Evolutionary conservation across 2,113 vertebrate species (phyloP).

Genomic region (Redunca redunca): DNA sequence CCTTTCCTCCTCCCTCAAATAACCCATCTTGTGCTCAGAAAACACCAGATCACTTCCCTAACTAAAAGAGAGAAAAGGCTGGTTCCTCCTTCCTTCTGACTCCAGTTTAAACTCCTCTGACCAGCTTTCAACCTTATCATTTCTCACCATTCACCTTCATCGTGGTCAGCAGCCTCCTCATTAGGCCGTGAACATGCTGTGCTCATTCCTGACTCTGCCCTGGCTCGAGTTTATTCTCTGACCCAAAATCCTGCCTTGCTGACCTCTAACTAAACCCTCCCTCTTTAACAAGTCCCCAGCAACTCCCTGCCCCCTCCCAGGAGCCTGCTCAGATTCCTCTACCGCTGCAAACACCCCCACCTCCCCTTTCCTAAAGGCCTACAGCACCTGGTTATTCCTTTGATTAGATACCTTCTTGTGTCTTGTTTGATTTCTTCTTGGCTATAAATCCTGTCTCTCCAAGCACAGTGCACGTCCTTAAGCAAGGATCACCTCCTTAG

Average conservation of each 20-base stretch:
- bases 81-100: not conserved
- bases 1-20: not conserved
- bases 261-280: constrained; percentile 53
- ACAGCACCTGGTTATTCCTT: not conserved
- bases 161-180: constrained; percentile 56
- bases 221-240: constrained; percentile 22
- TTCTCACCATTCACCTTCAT: constrained; percentile 23
- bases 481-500: constrained; percentile 22
- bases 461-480: not conserved
- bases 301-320: not conserved
- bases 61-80: not conserved
- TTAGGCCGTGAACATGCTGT: constrained; percentile 40
- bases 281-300: not conserved
- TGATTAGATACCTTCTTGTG: not conserved
- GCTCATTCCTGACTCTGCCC: constrained; percentile 60
- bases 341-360: not conserved
- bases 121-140: constrained; percentile 1
- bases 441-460: constrained; percentile 14
- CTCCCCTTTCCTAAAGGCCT: not conserved
- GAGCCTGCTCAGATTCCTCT: not conserved
- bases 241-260: constrained; percentile 59
- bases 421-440: not conserved
- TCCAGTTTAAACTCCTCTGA: not conserved
- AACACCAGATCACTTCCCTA: not conserved
- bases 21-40: not conserved